Evolutionary conservation across 1,140 invertebrate species (phyloP).

Genomic region (Melitaea cinxia): DNA sequence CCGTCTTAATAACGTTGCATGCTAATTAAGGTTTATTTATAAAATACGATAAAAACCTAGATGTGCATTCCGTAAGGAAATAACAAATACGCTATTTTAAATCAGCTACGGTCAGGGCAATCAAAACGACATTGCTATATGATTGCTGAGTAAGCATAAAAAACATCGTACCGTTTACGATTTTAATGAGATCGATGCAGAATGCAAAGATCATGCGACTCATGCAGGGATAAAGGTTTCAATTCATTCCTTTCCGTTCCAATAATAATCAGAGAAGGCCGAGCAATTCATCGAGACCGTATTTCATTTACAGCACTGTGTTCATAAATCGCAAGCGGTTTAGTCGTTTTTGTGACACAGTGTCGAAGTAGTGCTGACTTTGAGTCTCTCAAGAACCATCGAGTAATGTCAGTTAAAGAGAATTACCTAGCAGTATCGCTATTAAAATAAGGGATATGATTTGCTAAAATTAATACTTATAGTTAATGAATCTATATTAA

Average conservation of each 20-base stretch:
- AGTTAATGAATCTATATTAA: neutral
- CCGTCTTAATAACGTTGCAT: neutral
- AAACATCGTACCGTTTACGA: conserved; percentile 32
- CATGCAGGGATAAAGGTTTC: conserved; percentile 34
- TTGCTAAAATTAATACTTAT: conserved; percentile 31
- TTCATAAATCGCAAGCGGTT: neutral
- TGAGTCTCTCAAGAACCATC: conserved; percentile 1
- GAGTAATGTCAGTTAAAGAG: conserved; percentile 28
- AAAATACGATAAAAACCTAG: neutral
- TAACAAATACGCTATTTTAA: conserved; percentile 9
- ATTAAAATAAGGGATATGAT: conserved; percentile 38
- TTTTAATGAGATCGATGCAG: conserved; percentile 39
- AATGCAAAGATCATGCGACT: conserved; percentile 32
- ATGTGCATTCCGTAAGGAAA: neutral
- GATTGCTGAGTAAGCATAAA: conserved; percentile 28
- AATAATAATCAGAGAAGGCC: conserved; percentile 27
- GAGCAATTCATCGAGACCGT: conserved; percentile 8
- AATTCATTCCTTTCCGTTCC: conserved; percentile 34
- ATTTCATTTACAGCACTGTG: conserved; percentile 5
- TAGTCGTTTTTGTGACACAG: neutral
- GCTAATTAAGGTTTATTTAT: neutral
- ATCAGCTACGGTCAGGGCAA: conserved; percentile 7
- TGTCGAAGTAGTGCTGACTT: conserved; percentile 2
- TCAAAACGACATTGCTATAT: conserved; percentile 18
- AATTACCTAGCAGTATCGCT: conserved; percentile 35